Percentiles rank a stretch among this genome's conserved stretches.
phyloP scores from a whole-genome alignment of 2,113 vertebrate species.

The Rhabdomys dilectus region DNA sequence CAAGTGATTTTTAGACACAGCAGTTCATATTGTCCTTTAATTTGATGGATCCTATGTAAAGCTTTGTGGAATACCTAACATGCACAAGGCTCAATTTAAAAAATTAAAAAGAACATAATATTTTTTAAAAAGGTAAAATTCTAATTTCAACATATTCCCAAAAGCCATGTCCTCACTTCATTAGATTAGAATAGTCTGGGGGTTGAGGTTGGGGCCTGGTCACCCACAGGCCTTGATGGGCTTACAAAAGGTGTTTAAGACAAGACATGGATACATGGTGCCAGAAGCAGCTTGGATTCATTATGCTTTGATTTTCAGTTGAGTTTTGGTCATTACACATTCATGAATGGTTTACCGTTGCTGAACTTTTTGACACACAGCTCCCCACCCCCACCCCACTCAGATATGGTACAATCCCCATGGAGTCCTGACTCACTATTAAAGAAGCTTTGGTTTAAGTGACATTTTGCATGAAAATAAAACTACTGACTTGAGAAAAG shows the following conservation, averaged over 20 bases:
- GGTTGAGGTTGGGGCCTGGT: background rate
- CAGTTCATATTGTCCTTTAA: no score
- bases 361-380: background rate
- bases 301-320: background rate
- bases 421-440: background rate
- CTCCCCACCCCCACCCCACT: background rate
- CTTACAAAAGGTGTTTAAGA: background rate
- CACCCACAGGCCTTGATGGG: background rate
- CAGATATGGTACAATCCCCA: no score
- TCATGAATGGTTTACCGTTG: background rate
- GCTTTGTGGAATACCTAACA: background rate
- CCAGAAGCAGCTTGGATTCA: background rate
- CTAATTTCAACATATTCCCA: constrained; percentile 11
- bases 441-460: background rate
- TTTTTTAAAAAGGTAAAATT: constrained; percentile 18
- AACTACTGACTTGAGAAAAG: constrained; percentile 43
- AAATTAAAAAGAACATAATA: background rate
- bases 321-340: background rate
- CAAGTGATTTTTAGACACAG: no score
- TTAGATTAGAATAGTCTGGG: background rate
- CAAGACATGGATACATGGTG: background rate
- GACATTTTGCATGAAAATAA: background rate
- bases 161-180: background rate
- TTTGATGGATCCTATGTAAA: no score
- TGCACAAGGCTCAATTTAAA: background rate